phyloP scores from a whole-genome alignment of 2,797 vertebrate species.

The Natrix natrix region DNA sequence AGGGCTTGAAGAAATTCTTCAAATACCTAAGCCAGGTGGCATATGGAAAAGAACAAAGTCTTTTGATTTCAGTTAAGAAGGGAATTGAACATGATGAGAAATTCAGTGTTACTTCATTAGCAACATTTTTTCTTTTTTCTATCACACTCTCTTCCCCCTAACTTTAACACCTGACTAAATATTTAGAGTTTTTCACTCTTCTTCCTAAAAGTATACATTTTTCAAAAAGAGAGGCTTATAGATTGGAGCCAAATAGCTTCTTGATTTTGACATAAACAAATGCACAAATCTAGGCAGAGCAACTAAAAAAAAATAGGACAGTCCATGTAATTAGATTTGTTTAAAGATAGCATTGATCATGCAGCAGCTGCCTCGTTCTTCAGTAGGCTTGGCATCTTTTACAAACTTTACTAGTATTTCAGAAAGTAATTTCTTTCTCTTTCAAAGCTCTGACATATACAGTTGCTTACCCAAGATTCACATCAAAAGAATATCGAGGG shows the following conservation, averaged over 20 bases:
- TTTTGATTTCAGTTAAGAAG: not conserved
- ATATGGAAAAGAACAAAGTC: not conserved
- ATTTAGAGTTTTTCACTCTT: not conserved
- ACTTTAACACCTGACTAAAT: not conserved
- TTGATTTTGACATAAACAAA: not conserved
- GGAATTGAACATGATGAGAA: not conserved
- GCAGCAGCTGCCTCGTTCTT: not conserved
- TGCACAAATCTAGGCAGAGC: not conserved
- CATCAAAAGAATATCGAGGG: conserved; percentile 41
- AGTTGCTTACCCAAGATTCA: conserved; percentile 39
- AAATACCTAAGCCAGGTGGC: not conserved
- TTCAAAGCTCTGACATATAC: conserved; percentile 23
- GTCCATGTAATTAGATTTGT: not conserved
- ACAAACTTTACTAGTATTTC: conserved; percentile 34
- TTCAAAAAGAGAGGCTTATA: not conserved
- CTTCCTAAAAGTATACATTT: not conserved
- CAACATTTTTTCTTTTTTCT: not conserved
- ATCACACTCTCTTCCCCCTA: too few species aligned
- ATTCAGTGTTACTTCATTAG: not conserved
- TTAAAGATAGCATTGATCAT: not conserved
- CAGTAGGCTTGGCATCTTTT: not conserved
- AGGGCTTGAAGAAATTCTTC: not conserved
- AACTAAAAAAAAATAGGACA: not conserved
- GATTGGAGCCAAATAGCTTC: not conserved
- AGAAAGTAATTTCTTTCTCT: conserved; percentile 27